Conservation (phyloP, 2,113 vertebrate species). For the Alosa alosa region DNA sequence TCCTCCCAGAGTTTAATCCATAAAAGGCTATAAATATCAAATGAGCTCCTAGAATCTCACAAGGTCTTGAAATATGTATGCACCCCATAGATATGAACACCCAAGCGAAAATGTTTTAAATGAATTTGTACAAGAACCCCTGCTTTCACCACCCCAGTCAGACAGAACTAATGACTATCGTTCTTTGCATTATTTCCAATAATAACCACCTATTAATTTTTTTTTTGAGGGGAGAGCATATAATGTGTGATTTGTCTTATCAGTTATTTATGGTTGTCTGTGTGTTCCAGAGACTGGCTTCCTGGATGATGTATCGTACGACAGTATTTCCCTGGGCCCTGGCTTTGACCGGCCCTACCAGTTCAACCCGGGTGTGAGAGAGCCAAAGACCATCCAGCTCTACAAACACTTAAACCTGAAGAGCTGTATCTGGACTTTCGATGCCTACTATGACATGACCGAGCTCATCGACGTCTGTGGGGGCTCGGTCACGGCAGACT, state of each 20-base stretch:
- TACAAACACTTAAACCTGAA: constrained; percentile 97
- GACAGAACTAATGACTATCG: not conserved
- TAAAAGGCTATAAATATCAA: constrained; percentile 6
- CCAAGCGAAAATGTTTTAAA: not conserved
- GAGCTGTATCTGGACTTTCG: constrained; percentile 98
- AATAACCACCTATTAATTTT: not conserved
- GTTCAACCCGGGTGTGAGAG: constrained; percentile 82
- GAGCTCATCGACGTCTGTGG: constrained; percentile 94
- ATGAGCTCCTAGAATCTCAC: not conserved
- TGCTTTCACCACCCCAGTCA: not conserved
- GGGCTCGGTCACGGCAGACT: constrained; percentile 93
- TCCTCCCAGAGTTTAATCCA: not conserved
- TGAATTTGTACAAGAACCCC: not conserved
- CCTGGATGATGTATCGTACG: constrained; percentile 80
- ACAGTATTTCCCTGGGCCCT: constrained; percentile 81
- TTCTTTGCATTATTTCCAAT: not conserved
- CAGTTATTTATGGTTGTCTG: not conserved
- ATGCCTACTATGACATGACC: constrained; percentile 96
- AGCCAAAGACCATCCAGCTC: constrained; percentile 86
- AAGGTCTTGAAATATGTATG: constrained; percentile 16
- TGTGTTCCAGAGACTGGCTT: constrained; percentile 82
- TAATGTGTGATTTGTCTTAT: not conserved
- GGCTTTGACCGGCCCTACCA: constrained; percentile 94
- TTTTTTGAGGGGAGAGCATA: not conserved
- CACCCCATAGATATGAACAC: not conserved